phyloP scores from a whole-genome alignment of 1,140 invertebrate genomes.

The Fopius arisanus region DNA sequence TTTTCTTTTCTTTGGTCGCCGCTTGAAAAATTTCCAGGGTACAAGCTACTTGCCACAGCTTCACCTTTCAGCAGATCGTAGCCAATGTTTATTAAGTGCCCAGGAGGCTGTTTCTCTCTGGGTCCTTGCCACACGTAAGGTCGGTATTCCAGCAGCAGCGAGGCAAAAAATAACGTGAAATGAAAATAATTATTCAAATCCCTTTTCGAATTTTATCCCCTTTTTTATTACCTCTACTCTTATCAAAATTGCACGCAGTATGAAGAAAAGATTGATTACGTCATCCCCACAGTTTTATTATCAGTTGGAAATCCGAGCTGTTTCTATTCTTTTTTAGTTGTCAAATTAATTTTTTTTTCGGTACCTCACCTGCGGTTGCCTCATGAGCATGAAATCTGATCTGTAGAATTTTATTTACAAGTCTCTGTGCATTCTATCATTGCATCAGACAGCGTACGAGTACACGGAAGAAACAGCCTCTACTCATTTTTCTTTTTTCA shows the following conservation, averaged over 20 bases:
- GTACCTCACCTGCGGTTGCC: neutral
- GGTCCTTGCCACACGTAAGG: slow-evolving; percentile 88
- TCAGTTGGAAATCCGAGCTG: too few species aligned
- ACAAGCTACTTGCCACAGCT: slow-evolving; percentile 72
- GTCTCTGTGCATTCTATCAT: slow-evolving; percentile 26
- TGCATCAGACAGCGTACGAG: slow-evolving; percentile 39
- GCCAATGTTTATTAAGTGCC: slow-evolving; percentile 82
- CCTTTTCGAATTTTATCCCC: neutral
- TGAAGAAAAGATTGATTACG: neutral
- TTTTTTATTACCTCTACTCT: neutral
- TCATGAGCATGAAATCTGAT: slow-evolving; percentile 6
- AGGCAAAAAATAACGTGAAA: neutral
- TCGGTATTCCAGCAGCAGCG: slow-evolving; percentile 65
- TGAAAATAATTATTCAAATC: neutral
- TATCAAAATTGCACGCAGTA: neutral
- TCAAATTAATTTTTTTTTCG: neutral
- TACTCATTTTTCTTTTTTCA: slow-evolving; percentile 31
- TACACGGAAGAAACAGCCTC: slow-evolving; percentile 60
- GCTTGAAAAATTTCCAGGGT: slow-evolving; percentile 70
- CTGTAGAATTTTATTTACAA: slow-evolving; percentile 10
- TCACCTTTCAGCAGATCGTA: slow-evolving; percentile 68
- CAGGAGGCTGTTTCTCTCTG: slow-evolving; percentile 90
- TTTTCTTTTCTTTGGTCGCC: slow-evolving; percentile 48
- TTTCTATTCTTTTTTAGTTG: neutral
- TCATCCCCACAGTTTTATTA: neutral